Evolutionary conservation across 1,140 invertebrate species (phyloP).

Genomic region (Philaenus spumarius): DNA sequence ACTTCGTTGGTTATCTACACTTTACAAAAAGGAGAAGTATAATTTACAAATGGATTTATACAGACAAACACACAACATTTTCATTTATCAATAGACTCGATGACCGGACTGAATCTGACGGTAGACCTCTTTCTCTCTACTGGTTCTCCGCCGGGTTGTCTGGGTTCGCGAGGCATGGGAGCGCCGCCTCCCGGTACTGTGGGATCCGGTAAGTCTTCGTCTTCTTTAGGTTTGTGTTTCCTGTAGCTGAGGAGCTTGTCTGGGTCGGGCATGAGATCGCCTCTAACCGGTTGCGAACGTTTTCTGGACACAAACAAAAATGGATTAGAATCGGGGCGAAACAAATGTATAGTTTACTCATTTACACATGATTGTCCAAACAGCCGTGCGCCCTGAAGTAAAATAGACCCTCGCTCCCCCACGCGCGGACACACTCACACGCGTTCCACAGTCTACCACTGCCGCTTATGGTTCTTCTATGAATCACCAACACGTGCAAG

Average conservation of each 20-base stretch:
- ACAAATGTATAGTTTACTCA: no score
- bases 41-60: not conserved
- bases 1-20: no score
- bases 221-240: constrained; percentile 5
- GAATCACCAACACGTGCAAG: no score
- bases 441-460: no score
- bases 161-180: not conserved
- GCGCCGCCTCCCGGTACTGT: constrained; percentile 1
- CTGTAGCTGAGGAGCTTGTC: constrained; percentile 14
- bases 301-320: no score
- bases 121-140: constrained; percentile 10
- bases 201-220: constrained; percentile 4
- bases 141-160: not conserved
- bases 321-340: no score
- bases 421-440: no score
- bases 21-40: no score
- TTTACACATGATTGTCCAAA: no score
- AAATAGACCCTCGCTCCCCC: no score
- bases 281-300: constrained; percentile 6
- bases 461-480: no score
- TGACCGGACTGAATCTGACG: constrained; percentile 10
- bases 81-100: constrained; percentile 10
- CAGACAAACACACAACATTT: not conserved
- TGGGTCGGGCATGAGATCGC: constrained; percentile 1
- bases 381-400: no score